phyloP scores from a whole-genome alignment of 1,140 invertebrate genomes.

The Drosophila seguyi region DNA sequence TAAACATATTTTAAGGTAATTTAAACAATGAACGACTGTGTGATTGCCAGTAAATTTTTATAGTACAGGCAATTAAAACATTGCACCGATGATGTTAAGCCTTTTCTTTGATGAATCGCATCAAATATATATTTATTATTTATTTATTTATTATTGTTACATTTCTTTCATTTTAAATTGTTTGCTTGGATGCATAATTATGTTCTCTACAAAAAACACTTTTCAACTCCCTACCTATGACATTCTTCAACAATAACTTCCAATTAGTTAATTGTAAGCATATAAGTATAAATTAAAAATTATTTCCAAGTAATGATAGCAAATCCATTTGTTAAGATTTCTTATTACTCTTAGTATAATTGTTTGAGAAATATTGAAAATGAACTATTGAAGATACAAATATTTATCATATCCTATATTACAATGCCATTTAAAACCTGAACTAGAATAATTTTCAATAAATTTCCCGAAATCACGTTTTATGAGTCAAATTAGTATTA shows the following conservation, averaged over 20 bases:
- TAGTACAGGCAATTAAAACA: no score
- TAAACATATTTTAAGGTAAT: not conserved
- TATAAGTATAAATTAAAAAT: not conserved
- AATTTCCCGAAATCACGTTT: not conserved
- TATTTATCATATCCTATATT: no score
- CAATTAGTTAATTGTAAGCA: not conserved
- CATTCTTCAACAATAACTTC: not conserved
- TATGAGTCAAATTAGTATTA: not conserved
- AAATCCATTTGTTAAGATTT: not conserved
- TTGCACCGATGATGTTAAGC: no score
- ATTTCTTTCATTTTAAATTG: not conserved
- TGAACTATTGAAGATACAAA: not conserved
- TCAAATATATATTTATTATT: no score
- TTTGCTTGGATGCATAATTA: not conserved
- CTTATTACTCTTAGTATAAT: not conserved
- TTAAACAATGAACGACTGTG: not conserved
- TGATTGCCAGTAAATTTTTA: not conserved
- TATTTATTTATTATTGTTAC: no score
- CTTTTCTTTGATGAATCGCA: no score
- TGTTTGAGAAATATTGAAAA: not conserved
- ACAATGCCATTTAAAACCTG: no score
- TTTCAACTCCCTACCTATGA: not conserved
- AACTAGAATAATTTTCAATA: no score
- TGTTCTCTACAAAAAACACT: not conserved
- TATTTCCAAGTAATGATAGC: not conserved